A percentile compares a stretch with the other conserved stretches of the same genome.
These are phyloP conservation scores for Harmothoe impar DNA, from an alignment of 2,888 invertebrate species.

Conservation along the genomic window DNA sequence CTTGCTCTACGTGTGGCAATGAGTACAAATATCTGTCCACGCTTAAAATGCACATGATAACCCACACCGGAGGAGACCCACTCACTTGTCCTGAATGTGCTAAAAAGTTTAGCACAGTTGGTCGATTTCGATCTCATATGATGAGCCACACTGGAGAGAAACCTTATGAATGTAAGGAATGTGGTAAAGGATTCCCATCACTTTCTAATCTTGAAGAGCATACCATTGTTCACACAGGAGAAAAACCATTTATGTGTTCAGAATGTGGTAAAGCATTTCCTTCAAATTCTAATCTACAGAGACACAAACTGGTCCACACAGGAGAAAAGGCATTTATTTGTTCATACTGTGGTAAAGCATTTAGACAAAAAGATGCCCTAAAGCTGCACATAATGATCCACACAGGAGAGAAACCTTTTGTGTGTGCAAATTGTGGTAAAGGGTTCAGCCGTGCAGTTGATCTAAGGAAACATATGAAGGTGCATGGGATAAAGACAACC, in stretches of 20 bases:
- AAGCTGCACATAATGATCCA: background rate
- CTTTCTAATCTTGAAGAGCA: too few relatives aligned
- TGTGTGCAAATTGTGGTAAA: conserved; percentile 10
- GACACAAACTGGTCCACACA: background rate
- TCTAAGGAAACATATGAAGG: background rate
- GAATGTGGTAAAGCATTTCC: background rate
- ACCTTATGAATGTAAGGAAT: too few relatives aligned
- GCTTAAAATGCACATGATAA: background rate
- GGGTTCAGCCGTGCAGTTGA: background rate
- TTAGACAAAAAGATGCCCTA: background rate
- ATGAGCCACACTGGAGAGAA: too few relatives aligned
- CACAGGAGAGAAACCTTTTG: conserved; percentile 2
- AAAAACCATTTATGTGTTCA: background rate
- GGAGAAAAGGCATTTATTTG: background rate
- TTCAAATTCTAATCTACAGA: too few relatives aligned
- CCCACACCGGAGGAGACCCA: background rate
- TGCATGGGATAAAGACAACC: too few relatives aligned
- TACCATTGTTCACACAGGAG: background rate
- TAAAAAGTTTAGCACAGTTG: too few relatives aligned
- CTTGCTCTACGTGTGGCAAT: too few relatives aligned
- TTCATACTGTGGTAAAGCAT: background rate
- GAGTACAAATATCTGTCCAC: too few relatives aligned
- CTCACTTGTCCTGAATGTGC: too few relatives aligned
- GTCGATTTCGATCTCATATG: too few relatives aligned
- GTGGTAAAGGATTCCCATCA: too few relatives aligned